Percentiles rank a stretch among this genome's conserved stretches.
Evolutionary conservation across 2,113 vertebrate genomes (phyloP).

Genomic region (Gallinago paraguaiae): DNA sequence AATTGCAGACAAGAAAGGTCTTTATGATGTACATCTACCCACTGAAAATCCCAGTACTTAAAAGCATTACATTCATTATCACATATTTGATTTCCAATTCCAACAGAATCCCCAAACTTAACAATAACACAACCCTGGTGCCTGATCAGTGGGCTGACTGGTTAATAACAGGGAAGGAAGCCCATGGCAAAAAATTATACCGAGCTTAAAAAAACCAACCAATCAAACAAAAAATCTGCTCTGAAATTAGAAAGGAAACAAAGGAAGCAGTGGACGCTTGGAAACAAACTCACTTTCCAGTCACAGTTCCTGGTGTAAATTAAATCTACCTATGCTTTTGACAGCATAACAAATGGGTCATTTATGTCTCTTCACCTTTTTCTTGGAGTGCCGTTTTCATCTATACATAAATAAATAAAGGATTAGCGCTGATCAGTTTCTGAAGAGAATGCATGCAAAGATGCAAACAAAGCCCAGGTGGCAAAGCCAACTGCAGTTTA

Average conservation of each 20-base stretch:
- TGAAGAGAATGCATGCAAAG: background rate
- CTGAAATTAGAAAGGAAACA: background rate
- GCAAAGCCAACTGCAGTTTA: background rate
- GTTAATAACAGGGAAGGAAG: background rate
- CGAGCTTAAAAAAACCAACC: background rate
- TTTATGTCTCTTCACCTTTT: background rate
- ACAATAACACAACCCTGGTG: background rate
- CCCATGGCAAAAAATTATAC: background rate
- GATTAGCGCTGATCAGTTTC: background rate
- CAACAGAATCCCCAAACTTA: background rate
- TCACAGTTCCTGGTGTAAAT: background rate
- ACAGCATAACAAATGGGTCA: background rate
- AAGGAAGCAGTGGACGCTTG: background rate
- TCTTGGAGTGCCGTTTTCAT: background rate
- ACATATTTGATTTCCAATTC: background rate
- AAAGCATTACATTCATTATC: background rate
- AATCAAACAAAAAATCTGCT: background rate
- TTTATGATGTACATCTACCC: background rate
- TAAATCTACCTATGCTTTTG: background rate
- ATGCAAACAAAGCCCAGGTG: background rate
- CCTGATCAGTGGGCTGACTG: background rate
- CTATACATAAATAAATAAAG: background rate
- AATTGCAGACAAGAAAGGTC: conserved; percentile 17
- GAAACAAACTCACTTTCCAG: background rate
- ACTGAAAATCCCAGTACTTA: background rate